Evolutionary conservation across 1,140 invertebrate species (phyloP).

Genomic region (Meloidogyne floridensis): DNA sequence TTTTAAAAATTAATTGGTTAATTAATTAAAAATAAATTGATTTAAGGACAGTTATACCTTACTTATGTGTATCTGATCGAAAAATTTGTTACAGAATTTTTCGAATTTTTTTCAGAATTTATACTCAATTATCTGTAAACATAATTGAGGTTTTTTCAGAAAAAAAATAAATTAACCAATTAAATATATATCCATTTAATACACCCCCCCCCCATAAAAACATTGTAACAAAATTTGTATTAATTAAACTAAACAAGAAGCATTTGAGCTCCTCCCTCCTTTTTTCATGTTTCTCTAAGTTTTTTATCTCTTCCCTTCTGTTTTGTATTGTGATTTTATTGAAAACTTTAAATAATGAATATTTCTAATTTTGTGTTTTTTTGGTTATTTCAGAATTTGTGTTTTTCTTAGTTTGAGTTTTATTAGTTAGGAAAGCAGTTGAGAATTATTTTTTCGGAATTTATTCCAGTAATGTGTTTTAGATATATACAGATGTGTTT

Average conservation of each 20-base stretch:
- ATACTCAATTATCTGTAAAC: no score
- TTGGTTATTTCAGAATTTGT: not conserved
- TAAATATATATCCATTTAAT: not conserved
- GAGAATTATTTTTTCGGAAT: not conserved
- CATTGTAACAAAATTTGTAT: not conserved
- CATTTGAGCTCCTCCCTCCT: not conserved
- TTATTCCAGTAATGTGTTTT: not conserved
- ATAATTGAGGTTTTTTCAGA: no score
- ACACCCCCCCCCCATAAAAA: not conserved
- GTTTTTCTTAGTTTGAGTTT: not conserved
- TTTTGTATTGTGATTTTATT: slow-evolving; percentile 6
- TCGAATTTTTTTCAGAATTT: no score
- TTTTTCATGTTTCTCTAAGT: not conserved
- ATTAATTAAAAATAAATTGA: not conserved
- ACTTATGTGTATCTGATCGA: no score
- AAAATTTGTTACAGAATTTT: no score
- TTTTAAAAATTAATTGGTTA: not conserved
- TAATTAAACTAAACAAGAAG: not conserved
- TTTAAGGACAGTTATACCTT: not conserved
- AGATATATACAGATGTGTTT: not conserved
- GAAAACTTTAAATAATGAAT: not conserved
- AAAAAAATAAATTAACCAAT: not conserved
- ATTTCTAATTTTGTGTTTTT: not conserved
- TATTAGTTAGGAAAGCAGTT: not conserved
- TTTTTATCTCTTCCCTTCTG: not conserved